A percentile compares a stretch with the other conserved stretches of the same genome.
Evolutionary conservation across 1,140 invertebrate genomes (phyloP).

Genomic region (Ladona fulva): DNA sequence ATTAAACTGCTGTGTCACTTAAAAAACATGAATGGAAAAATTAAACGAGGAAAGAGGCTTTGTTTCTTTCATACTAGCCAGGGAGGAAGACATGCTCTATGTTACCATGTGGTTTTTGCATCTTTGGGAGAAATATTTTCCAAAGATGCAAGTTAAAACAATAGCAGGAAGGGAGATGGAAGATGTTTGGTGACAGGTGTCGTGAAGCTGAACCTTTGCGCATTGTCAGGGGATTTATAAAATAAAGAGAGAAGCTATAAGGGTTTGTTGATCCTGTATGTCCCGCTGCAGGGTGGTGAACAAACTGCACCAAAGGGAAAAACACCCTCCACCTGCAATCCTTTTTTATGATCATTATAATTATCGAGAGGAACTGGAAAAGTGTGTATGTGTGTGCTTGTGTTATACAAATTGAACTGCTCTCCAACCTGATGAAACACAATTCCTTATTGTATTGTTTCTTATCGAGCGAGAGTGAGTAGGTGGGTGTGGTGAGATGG

Average conservation of each 20-base stretch:
- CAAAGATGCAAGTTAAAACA: neutral
- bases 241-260: neutral
- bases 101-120: no score
- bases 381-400: constrained; percentile 8
- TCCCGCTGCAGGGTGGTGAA: neutral
- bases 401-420: constrained; percentile 6
- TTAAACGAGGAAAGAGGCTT: no score
- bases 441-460: neutral
- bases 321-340: neutral
- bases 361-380: neutral
- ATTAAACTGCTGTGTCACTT: no score
- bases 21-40: no score
- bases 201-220: neutral
- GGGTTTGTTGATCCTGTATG: neutral
- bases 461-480: constrained; percentile 3
- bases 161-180: neutral
- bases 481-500: neutral
- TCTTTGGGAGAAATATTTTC: no score
- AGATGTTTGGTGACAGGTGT: neutral
- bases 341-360: constrained; percentile 1
- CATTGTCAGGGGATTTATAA: neutral
- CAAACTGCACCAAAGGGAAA: neutral
- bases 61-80: no score
- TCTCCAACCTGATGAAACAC: neutral
- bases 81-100: no score